Conservation (phyloP, 2,113 vertebrate species). For the Hippocampus mohnikei region DNA sequence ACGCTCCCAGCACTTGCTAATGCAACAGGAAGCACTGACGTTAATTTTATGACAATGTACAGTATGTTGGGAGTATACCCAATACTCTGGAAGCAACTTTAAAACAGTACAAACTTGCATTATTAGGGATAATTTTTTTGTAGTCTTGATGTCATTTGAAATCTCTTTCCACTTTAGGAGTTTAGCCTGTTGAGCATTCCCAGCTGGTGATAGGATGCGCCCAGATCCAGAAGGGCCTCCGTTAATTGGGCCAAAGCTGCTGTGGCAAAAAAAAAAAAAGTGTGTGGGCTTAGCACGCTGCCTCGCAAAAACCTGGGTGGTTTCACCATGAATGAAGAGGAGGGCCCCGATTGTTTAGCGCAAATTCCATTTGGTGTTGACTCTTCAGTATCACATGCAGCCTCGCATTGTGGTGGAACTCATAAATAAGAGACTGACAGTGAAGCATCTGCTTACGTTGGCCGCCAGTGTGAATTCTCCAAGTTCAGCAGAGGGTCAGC, state of each 20-base stretch:
- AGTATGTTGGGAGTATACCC: background rate
- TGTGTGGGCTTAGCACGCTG: background rate
- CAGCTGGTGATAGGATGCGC: background rate
- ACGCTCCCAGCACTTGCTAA: too few species aligned
- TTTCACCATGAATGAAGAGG: background rate
- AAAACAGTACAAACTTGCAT: background rate
- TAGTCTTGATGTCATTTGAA: background rate
- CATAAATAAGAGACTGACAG: slow-evolving; percentile 7
- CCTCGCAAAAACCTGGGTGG: background rate
- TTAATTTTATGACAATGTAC: too few species aligned
- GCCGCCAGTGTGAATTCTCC: background rate
- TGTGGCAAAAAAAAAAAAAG: background rate
- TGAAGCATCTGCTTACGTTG: slow-evolving; percentile 9
- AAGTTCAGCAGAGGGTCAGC: slow-evolving; percentile 1
- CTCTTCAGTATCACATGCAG: background rate
- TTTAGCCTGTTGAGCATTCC: background rate
- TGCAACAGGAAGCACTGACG: too few species aligned
- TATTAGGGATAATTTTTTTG: background rate
- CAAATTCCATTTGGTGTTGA: background rate
- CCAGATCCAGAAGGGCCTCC: background rate
- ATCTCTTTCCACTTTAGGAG: background rate
- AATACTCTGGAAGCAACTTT: background rate
- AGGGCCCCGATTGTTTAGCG: background rate
- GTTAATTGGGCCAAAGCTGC: background rate
- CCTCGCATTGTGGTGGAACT: background rate